Conservation (phyloP, 35 echinoderm and acorn worm genomes). For the Lytechinus variegatus region DNA sequence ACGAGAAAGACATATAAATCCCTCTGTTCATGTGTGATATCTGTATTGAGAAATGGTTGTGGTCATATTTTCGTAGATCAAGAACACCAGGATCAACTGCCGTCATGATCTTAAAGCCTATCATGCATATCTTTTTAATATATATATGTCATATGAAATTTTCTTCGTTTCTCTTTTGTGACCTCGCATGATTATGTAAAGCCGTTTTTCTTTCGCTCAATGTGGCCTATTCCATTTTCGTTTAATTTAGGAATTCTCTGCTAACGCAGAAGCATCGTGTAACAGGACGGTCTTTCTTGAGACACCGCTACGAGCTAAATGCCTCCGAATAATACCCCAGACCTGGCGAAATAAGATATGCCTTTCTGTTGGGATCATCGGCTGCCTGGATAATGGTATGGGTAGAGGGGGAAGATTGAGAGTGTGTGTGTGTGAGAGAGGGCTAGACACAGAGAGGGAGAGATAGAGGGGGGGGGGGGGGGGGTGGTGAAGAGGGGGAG, state of each 20-base stretch:
- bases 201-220: too few species aligned
- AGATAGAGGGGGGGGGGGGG: background rate
- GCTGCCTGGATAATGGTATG: conserved; percentile 35
- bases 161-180: too few species aligned
- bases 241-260: background rate
- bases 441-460: background rate
- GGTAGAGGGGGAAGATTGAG: background rate
- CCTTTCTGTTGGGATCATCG: conserved; percentile 5
- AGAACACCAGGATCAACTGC: too few species aligned
- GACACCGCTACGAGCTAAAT: background rate
- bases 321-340: background rate
- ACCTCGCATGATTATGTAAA: too few species aligned
- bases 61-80: too few species aligned
- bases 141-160: too few species aligned
- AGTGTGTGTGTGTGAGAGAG: background rate
- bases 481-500: background rate
- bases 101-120: too few species aligned
- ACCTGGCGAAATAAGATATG: conserved; percentile 32
- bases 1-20: too few species aligned
- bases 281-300: background rate
- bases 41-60: too few species aligned
- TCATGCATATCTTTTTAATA: too few species aligned
- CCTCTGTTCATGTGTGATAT: too few species aligned
- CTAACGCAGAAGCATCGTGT: background rate
- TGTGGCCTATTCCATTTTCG: too few species aligned